Conservation (phyloP, 2,888 invertebrate genomes). For the Melipona bicolor region DNA sequence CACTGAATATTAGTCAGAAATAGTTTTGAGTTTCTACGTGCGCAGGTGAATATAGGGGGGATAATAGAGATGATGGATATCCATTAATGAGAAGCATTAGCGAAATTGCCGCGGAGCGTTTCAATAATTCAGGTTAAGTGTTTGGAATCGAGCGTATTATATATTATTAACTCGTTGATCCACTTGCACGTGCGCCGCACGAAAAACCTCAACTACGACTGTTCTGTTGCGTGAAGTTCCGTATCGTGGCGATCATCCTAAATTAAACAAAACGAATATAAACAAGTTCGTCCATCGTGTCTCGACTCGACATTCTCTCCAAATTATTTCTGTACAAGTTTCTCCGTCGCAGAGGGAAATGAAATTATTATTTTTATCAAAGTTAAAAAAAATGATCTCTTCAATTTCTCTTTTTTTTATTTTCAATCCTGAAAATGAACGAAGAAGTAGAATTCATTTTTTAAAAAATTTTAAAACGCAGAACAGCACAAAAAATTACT, state of each 20-base stretch:
- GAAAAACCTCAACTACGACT: background rate
- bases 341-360: too few species aligned
- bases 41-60: background rate
- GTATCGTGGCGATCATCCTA: too few species aligned
- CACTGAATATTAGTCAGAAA: background rate
- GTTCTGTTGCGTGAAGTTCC: too few species aligned
- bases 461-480: too few species aligned
- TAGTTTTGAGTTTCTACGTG: background rate
- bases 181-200: background rate
- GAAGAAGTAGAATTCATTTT: too few species aligned
- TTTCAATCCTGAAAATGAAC: too few species aligned
- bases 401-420: too few species aligned
- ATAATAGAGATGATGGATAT: slow-evolving; percentile 29
- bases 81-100: slow-evolving; percentile 28
- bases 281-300: background rate
- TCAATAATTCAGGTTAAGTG: slow-evolving; percentile 23
- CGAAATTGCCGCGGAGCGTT: slow-evolving; percentile 7
- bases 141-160: background rate
- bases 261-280: background rate
- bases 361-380: too few species aligned
- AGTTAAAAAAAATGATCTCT: too few species aligned
- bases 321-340: too few species aligned
- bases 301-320: too few species aligned
- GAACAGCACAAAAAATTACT: too few species aligned
- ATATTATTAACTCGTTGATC: background rate